Percentiles rank a stretch among this genome's conserved stretches.
These are phyloP conservation scores for Eurosta solidaginis DNA, from an alignment of 1,140 invertebrate species.

Conservation along the genomic window DNA sequence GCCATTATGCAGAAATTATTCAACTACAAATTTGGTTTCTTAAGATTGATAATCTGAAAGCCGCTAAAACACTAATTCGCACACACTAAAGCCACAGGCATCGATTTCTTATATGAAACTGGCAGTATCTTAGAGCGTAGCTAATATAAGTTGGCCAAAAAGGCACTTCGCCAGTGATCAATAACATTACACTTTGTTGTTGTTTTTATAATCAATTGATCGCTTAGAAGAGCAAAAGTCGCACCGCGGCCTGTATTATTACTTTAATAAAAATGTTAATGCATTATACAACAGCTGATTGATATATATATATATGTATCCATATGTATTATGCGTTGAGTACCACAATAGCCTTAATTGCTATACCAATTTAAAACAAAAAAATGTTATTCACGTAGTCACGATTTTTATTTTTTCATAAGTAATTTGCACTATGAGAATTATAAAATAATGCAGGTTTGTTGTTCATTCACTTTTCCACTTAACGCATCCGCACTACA, in stretches of 20 bases:
- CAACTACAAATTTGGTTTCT: too few relatives aligned
- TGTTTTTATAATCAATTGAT: too few relatives aligned
- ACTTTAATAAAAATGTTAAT: neutral
- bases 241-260: too few relatives aligned
- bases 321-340: too few relatives aligned
- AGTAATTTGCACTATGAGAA: neutral
- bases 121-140: neutral
- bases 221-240: too few relatives aligned
- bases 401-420: neutral
- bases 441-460: too few relatives aligned
- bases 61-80: neutral
- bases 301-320: too few relatives aligned
- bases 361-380: too few relatives aligned
- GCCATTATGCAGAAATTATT: too few relatives aligned
- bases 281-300: too few relatives aligned
- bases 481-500: neutral
- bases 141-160: neutral
- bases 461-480: neutral
- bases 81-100: neutral
- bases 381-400: slow-evolving; percentile 19
- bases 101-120: neutral
- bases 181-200: neutral
- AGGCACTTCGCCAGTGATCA: neutral
- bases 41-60: too few relatives aligned
- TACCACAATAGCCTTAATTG: too few relatives aligned